Evolutionary conservation across 2,888 invertebrate genomes (phyloP).

Genomic region (Drosophila niveifrons): DNA sequence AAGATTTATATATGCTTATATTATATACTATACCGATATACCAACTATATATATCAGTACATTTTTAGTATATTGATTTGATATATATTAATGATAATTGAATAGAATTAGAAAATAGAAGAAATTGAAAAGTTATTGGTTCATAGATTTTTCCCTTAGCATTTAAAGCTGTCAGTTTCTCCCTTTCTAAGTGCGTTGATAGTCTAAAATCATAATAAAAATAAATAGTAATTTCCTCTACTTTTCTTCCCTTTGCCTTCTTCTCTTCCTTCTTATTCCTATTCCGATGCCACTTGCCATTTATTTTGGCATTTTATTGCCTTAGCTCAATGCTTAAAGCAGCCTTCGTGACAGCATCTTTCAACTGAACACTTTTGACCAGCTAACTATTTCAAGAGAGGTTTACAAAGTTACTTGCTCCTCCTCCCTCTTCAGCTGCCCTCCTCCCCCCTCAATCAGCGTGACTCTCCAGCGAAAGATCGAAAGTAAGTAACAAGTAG

Average conservation of each 20-base stretch:
- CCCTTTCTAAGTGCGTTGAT: neutral
- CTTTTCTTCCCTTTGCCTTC: too few species aligned
- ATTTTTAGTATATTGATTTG: too few species aligned
- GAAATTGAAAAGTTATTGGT: slow-evolving; percentile 45
- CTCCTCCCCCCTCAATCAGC: too few species aligned
- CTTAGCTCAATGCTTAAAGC: neutral
- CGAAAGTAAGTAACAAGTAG: slow-evolving; percentile 9
- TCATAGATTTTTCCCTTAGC: slow-evolving; percentile 44
- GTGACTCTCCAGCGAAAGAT: neutral
- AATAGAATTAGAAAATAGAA: slow-evolving; percentile 11
- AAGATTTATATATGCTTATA: too few species aligned
- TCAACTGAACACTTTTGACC: neutral
- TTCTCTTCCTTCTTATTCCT: too few species aligned
- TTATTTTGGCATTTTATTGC: neutral
- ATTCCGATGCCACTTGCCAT: too few species aligned
- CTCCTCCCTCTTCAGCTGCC: too few species aligned
- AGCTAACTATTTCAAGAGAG: neutral
- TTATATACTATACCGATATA: too few species aligned
- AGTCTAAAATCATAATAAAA: neutral
- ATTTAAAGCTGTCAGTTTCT: slow-evolving; percentile 4
- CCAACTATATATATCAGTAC: too few species aligned
- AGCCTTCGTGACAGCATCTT: neutral
- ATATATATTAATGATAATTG: too few species aligned
- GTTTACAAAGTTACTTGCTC: neutral
- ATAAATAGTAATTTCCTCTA: too few species aligned